phyloP scores from a whole-genome alignment of 2,113 vertebrate species.

The Cyrtonyx montezumae region DNA sequence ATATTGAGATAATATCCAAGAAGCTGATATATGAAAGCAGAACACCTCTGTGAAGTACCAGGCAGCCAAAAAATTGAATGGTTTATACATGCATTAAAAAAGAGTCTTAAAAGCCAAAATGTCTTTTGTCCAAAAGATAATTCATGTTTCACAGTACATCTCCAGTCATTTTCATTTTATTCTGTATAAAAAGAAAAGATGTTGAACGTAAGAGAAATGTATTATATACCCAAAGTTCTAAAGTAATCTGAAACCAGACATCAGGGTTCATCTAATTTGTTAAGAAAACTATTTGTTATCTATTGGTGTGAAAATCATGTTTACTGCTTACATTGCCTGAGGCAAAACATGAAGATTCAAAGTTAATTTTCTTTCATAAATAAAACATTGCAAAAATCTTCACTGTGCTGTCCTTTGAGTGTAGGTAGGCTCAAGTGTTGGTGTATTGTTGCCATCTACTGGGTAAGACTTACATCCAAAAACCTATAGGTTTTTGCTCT shows the following conservation, averaged over 20 bases:
- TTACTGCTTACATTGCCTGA: slow-evolving; percentile 67
- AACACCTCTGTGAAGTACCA: not conserved
- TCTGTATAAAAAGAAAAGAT: slow-evolving; percentile 16
- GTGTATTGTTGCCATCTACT: slow-evolving; percentile 72
- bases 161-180: slow-evolving; percentile 41
- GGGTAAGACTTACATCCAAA: slow-evolving; percentile 16
- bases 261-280: slow-evolving; percentile 72
- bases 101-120: not conserved
- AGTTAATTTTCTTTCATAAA: slow-evolving; percentile 76
- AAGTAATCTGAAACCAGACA: slow-evolving; percentile 64
- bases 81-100: not conserved
- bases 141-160: not conserved
- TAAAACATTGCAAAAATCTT: slow-evolving; percentile 54
- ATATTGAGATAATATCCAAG: not conserved
- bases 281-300: slow-evolving; percentile 76
- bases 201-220: slow-evolving; percentile 45
- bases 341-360: slow-evolving; percentile 68
- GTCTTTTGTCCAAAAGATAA: not conserved
- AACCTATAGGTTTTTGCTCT: not conserved
- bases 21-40: not conserved
- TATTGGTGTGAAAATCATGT: slow-evolving; percentile 72
- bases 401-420: not conserved
- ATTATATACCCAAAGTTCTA: not conserved
- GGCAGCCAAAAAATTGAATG: not conserved
- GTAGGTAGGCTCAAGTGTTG: not conserved